These are phyloP conservation scores for Drosophila pseudotakahashii DNA, from an alignment of 2,888 invertebrate genomes.

Conservation along the genomic window DNA sequence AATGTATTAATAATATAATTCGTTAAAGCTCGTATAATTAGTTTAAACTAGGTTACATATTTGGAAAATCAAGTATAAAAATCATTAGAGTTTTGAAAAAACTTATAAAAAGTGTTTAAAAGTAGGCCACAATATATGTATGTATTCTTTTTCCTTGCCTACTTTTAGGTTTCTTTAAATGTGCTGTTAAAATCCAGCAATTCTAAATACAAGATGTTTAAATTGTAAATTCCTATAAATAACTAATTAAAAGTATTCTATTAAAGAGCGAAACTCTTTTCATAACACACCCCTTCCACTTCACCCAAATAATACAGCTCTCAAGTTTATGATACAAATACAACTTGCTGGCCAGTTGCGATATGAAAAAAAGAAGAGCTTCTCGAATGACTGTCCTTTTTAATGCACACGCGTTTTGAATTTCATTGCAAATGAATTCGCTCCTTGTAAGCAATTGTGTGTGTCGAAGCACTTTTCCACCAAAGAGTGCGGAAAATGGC, in stretches of 20 bases:
- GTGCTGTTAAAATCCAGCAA: too few species aligned
- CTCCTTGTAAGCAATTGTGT: conserved; percentile 16
- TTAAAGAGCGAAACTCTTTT: not conserved
- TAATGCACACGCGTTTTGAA: conserved; percentile 64
- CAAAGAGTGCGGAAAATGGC: conserved; percentile 33
- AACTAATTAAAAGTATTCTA: not conserved
- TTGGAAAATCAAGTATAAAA: not conserved
- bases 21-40: too few species aligned
- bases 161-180: too few species aligned
- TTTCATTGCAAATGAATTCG: conserved; percentile 63
- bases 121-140: too few species aligned
- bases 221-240: not conserved
- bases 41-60: not conserved
- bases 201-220: too few species aligned
- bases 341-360: conserved; percentile 3
- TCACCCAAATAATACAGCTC: conserved; percentile 9
- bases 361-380: not conserved
- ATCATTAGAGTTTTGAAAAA: too few species aligned
- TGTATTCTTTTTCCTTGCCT: too few species aligned
- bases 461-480: conserved; percentile 26
- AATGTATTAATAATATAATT: not conserved
- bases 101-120: too few species aligned
- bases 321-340: conserved; percentile 41
- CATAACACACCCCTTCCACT: not conserved
- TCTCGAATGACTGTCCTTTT: conserved; percentile 54